Percentiles rank a stretch among this genome's conserved stretches.
phyloP scores from a whole-genome alignment of 2,888 invertebrate species.

The Melangyna quadrimaculata region DNA sequence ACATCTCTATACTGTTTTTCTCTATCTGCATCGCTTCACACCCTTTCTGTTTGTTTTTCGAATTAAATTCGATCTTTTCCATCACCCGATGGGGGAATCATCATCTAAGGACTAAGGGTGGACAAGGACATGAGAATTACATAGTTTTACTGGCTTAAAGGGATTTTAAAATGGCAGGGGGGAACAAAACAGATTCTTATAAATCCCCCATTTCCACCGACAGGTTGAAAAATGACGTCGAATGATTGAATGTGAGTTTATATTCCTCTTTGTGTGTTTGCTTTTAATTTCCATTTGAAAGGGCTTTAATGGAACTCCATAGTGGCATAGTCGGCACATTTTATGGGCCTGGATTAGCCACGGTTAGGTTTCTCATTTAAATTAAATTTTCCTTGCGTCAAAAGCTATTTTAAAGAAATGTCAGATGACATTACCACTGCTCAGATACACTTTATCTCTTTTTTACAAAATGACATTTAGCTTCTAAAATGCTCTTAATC shows the following conservation, averaged over 20 bases:
- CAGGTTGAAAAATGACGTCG: slow-evolving; percentile 71
- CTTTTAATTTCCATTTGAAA: slow-evolving; percentile 56
- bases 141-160: slow-evolving; percentile 51
- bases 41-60: slow-evolving; percentile 72
- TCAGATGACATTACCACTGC: slow-evolving; percentile 15
- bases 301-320: slow-evolving; percentile 5
- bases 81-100: background rate
- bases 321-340: background rate
- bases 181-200: slow-evolving; percentile 3
- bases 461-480: slow-evolving; percentile 28
- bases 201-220: slow-evolving; percentile 11
- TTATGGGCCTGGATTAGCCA: slow-evolving; percentile 58
- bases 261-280: slow-evolving; percentile 6
- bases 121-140: slow-evolving; percentile 64
- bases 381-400: slow-evolving; percentile 55
- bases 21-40: slow-evolving; percentile 72
- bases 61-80: slow-evolving; percentile 71
- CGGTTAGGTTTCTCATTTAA: slow-evolving; percentile 59
- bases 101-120: slow-evolving; percentile 42
- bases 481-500: slow-evolving; percentile 34
- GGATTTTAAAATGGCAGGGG: slow-evolving; percentile 56
- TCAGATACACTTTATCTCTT: background rate
- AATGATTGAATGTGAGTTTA: slow-evolving; percentile 59
- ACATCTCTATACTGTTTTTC: slow-evolving; percentile 32
- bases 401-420: slow-evolving; percentile 38